Evolutionary conservation across 2,888 invertebrate genomes (phyloP).

Genomic region (Pseudoips prasinana): DNA sequence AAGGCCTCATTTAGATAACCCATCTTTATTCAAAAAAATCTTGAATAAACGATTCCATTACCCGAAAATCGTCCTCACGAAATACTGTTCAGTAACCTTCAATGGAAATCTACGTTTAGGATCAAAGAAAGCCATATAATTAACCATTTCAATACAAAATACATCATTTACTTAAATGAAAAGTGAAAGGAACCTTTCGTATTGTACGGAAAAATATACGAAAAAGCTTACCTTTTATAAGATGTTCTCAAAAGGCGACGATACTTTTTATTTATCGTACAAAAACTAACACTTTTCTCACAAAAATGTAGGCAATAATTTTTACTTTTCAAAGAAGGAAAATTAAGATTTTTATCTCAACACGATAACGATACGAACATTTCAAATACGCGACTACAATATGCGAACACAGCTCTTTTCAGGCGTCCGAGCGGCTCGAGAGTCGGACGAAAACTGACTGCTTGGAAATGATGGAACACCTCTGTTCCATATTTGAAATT

Average conservation of each 20-base stretch:
- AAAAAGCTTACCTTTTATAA: slow-evolving; percentile 29
- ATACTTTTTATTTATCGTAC: slow-evolving; percentile 5
- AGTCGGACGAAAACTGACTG: slow-evolving; percentile 46
- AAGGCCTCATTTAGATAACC: too few relatives aligned
- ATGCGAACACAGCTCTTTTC: slow-evolving; percentile 1
- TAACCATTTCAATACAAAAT: slow-evolving; percentile 40
- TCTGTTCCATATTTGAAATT: slow-evolving; percentile 36
- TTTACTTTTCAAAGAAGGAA: neutral
- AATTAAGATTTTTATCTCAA: slow-evolving; percentile 8
- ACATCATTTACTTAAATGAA: slow-evolving; percentile 40
- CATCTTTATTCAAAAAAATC: too few relatives aligned
- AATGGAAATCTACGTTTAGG: too few relatives aligned
- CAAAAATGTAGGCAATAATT: slow-evolving; percentile 4
- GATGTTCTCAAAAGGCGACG: slow-evolving; percentile 2
- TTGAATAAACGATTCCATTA: too few relatives aligned
- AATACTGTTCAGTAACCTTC: too few relatives aligned
- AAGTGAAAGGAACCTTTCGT: slow-evolving; percentile 28
- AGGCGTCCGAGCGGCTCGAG: slow-evolving; percentile 35
- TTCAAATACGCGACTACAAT: slow-evolving; percentile 25
- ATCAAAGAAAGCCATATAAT: slow-evolving; percentile 27
- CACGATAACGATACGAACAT: slow-evolving; percentile 21
- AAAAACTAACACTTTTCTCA: slow-evolving; percentile 19
- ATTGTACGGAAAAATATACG: slow-evolving; percentile 22
- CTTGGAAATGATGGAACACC: slow-evolving; percentile 61
- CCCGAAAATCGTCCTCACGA: too few relatives aligned